These are phyloP conservation scores for Ylistrum balloti DNA, from an alignment of 1,140 invertebrate genomes.

Conservation along the genomic window DNA sequence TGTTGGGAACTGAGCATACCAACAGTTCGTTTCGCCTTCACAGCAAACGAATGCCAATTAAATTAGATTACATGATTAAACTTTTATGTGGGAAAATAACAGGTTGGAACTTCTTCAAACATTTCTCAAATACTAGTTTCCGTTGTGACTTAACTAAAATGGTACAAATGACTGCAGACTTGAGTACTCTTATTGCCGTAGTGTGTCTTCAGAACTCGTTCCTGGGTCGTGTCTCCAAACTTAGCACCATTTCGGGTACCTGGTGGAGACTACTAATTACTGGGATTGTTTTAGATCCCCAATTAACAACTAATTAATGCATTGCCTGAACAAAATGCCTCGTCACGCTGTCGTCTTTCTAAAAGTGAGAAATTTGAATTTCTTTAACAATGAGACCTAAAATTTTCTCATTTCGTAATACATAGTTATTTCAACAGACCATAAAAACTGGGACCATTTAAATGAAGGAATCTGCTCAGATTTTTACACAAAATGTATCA, in stretches of 20 bases:
- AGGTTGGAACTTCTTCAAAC: slow-evolving; percentile 37
- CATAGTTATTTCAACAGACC: too few relatives aligned
- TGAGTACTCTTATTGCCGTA: neutral
- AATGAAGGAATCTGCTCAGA: too few relatives aligned
- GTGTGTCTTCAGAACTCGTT: neutral
- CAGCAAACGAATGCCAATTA: slow-evolving; percentile 27
- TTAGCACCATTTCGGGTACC: neutral
- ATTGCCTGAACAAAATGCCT: neutral
- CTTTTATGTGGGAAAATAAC: slow-evolving; percentile 39
- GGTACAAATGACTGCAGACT: neutral
- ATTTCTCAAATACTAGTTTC: slow-evolving; percentile 35
- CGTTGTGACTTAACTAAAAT: neutral
- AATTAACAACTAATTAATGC: neutral
- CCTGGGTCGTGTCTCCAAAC: neutral
- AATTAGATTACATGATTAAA: slow-evolving; percentile 24
- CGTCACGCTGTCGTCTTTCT: neutral
- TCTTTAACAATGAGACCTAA: too few relatives aligned
- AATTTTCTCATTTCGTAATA: too few relatives aligned
- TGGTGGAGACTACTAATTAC: neutral
- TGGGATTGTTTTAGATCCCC: neutral
- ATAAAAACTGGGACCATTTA: too few relatives aligned
- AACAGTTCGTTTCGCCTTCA: slow-evolving; percentile 3
- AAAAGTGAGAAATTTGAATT: neutral
- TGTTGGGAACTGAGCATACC: neutral
- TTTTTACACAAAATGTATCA: too few relatives aligned